Percentiles rank a stretch among this genome's conserved stretches.
phyloP scores from a whole-genome alignment of 2,888 invertebrate species.

The Lypha dubia region DNA sequence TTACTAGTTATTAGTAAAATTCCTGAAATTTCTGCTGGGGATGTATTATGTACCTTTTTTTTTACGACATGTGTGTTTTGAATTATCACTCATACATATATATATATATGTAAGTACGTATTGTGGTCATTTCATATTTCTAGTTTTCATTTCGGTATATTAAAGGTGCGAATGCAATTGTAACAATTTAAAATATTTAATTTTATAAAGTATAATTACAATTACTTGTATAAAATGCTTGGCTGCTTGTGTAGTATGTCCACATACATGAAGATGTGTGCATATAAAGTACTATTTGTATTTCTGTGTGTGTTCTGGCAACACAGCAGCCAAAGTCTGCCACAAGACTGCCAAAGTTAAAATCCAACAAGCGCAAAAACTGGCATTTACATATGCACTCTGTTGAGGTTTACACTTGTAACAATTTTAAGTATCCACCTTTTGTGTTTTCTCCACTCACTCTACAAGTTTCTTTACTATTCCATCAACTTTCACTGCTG shows the following conservation, averaged over 20 bases:
- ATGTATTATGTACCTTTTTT: not conserved
- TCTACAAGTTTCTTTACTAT: constrained; percentile 14
- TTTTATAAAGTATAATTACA: constrained; percentile 71
- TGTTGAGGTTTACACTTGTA: constrained; percentile 72
- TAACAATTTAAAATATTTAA: constrained; percentile 72
- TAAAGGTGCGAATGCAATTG: constrained; percentile 40
- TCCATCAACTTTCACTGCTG: constrained; percentile 32
- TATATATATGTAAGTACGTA: too few species aligned
- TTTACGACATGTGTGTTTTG: not conserved
- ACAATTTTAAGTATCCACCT: constrained; percentile 71
- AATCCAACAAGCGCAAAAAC: constrained; percentile 69
- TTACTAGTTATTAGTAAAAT: too few species aligned
- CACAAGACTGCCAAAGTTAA: constrained; percentile 61
- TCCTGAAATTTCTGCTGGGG: too few species aligned
- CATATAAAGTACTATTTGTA: not conserved
- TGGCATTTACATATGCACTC: constrained; percentile 73
- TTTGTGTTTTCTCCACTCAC: constrained; percentile 42
- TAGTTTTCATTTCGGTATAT: constrained; percentile 1
- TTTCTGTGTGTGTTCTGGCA: constrained; percentile 2
- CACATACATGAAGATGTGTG: not conserved
- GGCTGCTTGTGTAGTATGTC: not conserved
- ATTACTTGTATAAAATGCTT: constrained; percentile 36
- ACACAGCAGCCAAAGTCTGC: constrained; percentile 30
- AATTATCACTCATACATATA: too few species aligned
- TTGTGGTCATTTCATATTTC: constrained; percentile 57